Conservation (phyloP, 2,113 vertebrate species). For the Tragelaphus scriptus region DNA sequence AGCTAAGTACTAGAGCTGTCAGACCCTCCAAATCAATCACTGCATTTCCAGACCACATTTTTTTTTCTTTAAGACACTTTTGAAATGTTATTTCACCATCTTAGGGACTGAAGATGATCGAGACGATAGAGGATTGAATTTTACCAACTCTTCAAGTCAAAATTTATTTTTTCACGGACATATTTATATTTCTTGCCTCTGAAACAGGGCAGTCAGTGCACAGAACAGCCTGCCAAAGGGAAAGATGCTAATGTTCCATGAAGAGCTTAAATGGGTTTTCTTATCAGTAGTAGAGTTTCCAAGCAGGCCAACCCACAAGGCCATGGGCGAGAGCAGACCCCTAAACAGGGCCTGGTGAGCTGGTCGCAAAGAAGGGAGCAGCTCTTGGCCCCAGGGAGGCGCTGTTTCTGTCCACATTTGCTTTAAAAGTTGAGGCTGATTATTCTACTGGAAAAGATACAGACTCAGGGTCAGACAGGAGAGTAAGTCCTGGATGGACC, state of each 20-base stretch:
- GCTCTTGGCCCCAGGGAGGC: rapidly evolving
- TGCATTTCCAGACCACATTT: constrained; percentile 44
- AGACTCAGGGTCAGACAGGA: neutral
- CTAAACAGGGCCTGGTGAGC: too few species aligned
- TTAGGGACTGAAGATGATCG: neutral
- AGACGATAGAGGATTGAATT: constrained; percentile 11
- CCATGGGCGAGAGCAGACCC: neutral
- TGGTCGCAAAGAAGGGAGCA: neutral
- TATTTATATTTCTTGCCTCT: neutral
- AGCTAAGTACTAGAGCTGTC: constrained; percentile 71
- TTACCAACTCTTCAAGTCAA: constrained; percentile 32
- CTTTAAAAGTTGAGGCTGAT: neutral
- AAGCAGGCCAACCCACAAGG: neutral
- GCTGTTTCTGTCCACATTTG: neutral
- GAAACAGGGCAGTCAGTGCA: neutral
- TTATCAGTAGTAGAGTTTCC: neutral
- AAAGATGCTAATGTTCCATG: neutral
- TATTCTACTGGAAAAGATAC: neutral
- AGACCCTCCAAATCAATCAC: constrained; percentile 45
- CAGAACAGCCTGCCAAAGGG: neutral
- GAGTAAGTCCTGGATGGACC: neutral
- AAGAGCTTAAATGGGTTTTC: neutral
- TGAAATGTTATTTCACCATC: constrained; percentile 55
- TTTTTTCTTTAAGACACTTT: constrained; percentile 13
- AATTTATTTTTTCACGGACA: constrained; percentile 17